Conservation (phyloP, 2,888 invertebrate species). For the Lasius platythorax region DNA sequence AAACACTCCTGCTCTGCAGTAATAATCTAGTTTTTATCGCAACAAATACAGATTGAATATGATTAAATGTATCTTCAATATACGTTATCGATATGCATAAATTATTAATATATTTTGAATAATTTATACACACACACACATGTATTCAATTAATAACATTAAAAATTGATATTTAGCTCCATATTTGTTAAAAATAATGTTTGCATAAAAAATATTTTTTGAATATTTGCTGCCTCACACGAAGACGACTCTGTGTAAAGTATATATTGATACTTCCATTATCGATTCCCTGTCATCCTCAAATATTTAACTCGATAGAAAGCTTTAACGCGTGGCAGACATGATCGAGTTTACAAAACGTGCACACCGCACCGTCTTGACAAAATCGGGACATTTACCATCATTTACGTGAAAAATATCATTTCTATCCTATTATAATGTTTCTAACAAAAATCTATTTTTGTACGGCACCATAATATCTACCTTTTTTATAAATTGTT, state of each 20-base stretch:
- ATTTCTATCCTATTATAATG: slow-evolving; percentile 20
- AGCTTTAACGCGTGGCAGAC: slow-evolving; percentile 51
- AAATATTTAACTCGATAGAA: slow-evolving; percentile 56
- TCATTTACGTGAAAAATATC: slow-evolving; percentile 41
- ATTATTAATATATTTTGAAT: slow-evolving; percentile 1
- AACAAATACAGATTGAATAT: not conserved
- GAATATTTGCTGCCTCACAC: slow-evolving; percentile 31
- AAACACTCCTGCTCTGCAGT: not conserved
- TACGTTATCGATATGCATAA: not conserved
- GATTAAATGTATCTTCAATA: not conserved
- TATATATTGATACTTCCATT: slow-evolving; percentile 53
- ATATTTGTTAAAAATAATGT: not conserved
- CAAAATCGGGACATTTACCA: slow-evolving; percentile 41
- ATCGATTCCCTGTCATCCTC: slow-evolving; percentile 52
- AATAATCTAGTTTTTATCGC: not conserved
- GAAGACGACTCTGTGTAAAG: slow-evolving; percentile 24
- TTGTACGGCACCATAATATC: not conserved
- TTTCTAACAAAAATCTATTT: slow-evolving; percentile 6
- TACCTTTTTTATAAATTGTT: not conserved
- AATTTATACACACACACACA: not conserved
- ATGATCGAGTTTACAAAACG: slow-evolving; percentile 55
- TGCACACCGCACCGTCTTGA: slow-evolving; percentile 27
- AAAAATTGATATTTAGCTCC: not conserved
- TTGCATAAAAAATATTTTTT: slow-evolving; percentile 8
- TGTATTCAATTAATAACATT: not conserved